These are phyloP conservation scores for Prinia subflava DNA, from an alignment of 2,113 vertebrate species.

Conservation along the genomic window DNA sequence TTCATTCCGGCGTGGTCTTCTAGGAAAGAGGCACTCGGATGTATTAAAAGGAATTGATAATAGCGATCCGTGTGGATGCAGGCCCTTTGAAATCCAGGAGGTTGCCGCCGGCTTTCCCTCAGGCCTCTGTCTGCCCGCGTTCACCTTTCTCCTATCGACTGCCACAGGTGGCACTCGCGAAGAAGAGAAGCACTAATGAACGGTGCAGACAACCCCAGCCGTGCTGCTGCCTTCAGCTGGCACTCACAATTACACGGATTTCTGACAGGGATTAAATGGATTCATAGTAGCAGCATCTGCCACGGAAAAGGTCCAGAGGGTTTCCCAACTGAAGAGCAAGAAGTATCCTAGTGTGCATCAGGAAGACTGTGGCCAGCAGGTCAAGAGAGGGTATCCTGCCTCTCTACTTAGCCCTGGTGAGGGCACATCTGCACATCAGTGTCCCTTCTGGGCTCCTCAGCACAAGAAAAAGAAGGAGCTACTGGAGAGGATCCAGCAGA, in stretches of 20 bases:
- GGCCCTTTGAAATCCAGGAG: slow-evolving; percentile 22
- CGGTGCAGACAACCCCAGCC: background rate
- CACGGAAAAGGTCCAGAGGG: background rate
- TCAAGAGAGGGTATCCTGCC: background rate
- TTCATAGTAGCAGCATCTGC: background rate
- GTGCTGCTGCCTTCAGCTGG: accelerated
- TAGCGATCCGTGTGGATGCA: background rate
- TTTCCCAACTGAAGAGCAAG: background rate
- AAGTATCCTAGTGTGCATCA: accelerated
- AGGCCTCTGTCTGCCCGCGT: background rate
- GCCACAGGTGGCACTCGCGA: background rate
- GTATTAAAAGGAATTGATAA: slow-evolving; percentile 1
- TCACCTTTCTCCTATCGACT: slow-evolving; percentile 11
- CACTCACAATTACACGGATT: background rate
- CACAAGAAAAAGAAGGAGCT: background rate
- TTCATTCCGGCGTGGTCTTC: background rate
- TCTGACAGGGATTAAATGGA: background rate
- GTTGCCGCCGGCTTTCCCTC: background rate
- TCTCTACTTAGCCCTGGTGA: background rate
- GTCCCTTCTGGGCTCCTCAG: background rate
- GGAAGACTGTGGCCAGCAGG: background rate
- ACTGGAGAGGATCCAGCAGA: background rate
- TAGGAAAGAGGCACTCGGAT: background rate
- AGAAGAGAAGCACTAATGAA: background rate
- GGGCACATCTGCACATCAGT: too few relatives aligned